Conservation (phyloP, 2,113 vertebrate genomes). For the Rhinogobius similis region DNA sequence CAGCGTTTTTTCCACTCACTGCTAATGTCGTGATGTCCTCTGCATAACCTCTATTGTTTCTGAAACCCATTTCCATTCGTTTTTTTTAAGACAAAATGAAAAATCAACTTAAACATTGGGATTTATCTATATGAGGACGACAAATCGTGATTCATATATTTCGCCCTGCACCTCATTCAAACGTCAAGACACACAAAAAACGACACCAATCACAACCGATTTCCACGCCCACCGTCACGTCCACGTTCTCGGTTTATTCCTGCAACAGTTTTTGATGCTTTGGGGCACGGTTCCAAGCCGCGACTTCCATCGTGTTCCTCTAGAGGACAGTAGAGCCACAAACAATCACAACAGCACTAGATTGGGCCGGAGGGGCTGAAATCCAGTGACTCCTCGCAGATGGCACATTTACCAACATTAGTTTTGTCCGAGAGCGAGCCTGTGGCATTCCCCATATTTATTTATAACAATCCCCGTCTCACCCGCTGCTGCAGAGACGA, state of each 20-base stretch:
- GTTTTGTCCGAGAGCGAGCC: background rate
- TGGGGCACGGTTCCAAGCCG: constrained; percentile 17
- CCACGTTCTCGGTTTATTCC: background rate
- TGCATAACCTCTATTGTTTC: too few relatives aligned
- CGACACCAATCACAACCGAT: background rate
- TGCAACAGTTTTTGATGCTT: constrained; percentile 20
- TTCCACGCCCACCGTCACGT: background rate
- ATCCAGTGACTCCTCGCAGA: constrained; percentile 5
- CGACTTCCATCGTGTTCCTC: constrained; percentile 30
- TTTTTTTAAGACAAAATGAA: too few relatives aligned
- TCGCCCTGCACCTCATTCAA: background rate
- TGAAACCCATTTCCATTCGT: too few relatives aligned
- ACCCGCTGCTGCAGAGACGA: background rate
- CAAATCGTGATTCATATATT: too few relatives aligned
- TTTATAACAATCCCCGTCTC: background rate
- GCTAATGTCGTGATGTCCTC: too few relatives aligned
- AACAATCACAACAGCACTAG: background rate
- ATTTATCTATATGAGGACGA: too few relatives aligned
- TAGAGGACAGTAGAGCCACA: constrained; percentile 59
- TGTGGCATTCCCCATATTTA: background rate
- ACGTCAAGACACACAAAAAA: background rate
- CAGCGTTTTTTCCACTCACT: too few relatives aligned
- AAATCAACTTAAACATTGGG: too few relatives aligned
- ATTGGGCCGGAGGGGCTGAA: background rate
- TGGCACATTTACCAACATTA: constrained; percentile 8